Conservation (phyloP, 64 coral and sea anemone species). For the Pachyseris speciosa region DNA sequence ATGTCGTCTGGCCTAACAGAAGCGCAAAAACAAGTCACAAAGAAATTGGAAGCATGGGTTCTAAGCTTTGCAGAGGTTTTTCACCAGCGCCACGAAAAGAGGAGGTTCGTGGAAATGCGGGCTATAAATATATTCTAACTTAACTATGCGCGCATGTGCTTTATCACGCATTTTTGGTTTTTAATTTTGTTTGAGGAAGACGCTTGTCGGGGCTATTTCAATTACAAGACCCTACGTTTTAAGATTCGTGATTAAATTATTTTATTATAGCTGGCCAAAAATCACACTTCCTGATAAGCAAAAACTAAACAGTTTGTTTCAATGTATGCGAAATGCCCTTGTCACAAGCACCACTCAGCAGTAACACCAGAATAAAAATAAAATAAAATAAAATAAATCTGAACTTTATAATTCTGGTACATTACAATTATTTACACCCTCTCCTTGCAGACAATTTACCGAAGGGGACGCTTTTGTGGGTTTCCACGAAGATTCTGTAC, state of each 20-base stretch:
- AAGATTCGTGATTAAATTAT: no score
- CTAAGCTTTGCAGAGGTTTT: conserved; percentile 31
- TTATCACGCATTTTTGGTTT: neutral
- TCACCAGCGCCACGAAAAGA: neutral
- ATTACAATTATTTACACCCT: neutral
- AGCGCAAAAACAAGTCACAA: conserved; percentile 16
- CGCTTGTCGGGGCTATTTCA: no score
- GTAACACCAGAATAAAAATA: no score
- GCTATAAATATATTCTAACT: neutral
- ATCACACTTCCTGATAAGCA: no score
- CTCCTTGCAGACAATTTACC: conserved; percentile 28
- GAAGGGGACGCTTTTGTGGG: conserved; percentile 71
- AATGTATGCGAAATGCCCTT: no score
- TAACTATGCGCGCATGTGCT: neutral
- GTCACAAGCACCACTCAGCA: no score
- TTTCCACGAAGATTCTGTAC: conserved; percentile 60
- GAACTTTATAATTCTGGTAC: neutral
- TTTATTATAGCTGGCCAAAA: no score
- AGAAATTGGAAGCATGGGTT: conserved; percentile 56
- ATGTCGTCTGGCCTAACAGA: conserved; percentile 66
- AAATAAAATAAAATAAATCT: neutral
- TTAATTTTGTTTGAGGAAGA: neutral
- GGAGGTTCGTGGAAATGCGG: neutral
- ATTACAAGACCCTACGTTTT: no score
- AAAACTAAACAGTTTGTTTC: no score